phyloP scores from a whole-genome alignment of 2,113 vertebrate species.

The Xerus inauris region DNA sequence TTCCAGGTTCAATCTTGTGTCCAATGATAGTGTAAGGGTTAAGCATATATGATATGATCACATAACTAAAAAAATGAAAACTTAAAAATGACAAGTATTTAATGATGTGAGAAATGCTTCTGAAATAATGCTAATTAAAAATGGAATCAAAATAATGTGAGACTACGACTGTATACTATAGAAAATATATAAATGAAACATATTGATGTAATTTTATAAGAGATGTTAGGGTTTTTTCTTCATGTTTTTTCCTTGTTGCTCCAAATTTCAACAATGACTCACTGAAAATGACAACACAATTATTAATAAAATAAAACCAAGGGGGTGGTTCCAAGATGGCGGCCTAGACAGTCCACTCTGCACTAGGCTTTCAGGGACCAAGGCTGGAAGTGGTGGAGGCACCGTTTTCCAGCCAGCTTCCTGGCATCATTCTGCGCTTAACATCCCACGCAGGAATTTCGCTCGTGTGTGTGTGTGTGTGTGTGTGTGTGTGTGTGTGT shows the following conservation, averaged over 20 bases:
- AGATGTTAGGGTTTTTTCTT: not conserved
- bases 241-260: not conserved
- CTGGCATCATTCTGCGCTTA: no score
- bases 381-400: no score
- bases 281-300: not conserved
- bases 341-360: no score
- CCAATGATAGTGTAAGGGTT: not conserved
- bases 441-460: no score
- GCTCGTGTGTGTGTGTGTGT: no score
- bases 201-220: not conserved
- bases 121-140: not conserved
- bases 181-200: not conserved
- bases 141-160: not conserved
- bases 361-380: no score
- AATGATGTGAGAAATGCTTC: not conserved
- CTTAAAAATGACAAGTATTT: not conserved
- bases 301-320: not conserved
- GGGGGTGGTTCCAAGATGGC: no score
- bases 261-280: not conserved
- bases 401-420: no score
- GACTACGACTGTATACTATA: not conserved
- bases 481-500: no score
- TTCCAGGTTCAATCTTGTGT: not conserved
- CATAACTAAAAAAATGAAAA: not conserved
- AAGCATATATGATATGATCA: not conserved